Evolutionary conservation across 2,797 vertebrate genomes (phyloP).

Genomic region (Sebastes umbrosus): DNA sequence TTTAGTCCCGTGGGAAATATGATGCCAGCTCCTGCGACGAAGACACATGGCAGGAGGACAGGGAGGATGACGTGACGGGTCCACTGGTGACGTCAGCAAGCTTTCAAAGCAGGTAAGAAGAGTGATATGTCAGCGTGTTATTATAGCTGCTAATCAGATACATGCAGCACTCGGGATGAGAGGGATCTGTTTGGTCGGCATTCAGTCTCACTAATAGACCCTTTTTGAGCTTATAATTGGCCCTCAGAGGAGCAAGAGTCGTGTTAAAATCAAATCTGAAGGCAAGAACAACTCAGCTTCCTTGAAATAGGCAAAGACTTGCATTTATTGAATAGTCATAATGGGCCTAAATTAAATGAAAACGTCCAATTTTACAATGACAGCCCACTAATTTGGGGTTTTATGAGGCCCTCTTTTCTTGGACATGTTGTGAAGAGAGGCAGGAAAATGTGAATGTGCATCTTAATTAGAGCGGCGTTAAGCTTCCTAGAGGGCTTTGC

Average conservation of each 20-base stretch:
- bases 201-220: slow-evolving; percentile 9
- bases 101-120: slow-evolving; percentile 5
- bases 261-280: background rate
- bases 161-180: background rate
- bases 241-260: background rate
- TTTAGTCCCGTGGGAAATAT: slow-evolving; percentile 9
- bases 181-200: background rate
- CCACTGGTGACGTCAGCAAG: background rate
- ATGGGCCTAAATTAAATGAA: slow-evolving; percentile 11
- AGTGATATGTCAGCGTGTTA: slow-evolving; percentile 18
- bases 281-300: background rate
- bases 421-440: slow-evolving; percentile 40
- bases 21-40: slow-evolving; percentile 8
- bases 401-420: slow-evolving; percentile 30
- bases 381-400: slow-evolving; percentile 34
- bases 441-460: slow-evolving; percentile 68
- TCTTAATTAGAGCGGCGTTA: slow-evolving; percentile 72
- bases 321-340: background rate
- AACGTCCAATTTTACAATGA: slow-evolving; percentile 18
- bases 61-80: background rate
- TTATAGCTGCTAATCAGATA: slow-evolving; percentile 23
- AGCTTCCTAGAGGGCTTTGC: slow-evolving; percentile 74
- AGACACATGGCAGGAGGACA: background rate
- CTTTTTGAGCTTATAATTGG: slow-evolving; percentile 16
- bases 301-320: background rate